Conservation (phyloP, 2,888 invertebrate genomes). For the Conchocele bisecta region DNA sequence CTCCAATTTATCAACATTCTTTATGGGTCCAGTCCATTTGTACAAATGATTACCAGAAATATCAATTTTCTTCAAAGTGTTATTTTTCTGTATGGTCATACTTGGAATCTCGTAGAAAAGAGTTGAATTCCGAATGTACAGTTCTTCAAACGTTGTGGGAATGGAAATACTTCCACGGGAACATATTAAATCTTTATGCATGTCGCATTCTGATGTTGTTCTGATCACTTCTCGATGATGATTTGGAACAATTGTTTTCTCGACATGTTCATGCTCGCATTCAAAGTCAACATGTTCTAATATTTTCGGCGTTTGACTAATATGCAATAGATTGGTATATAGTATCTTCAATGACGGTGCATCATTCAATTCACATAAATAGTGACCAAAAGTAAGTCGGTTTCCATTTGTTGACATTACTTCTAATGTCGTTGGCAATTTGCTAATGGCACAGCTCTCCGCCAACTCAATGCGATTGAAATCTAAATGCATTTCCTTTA, state of each 20-base stretch:
- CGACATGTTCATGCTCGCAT: neutral
- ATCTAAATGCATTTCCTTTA: conserved; percentile 23
- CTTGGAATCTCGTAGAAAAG: neutral
- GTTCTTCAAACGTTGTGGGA: neutral
- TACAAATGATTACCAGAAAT: neutral
- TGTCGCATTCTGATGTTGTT: neutral
- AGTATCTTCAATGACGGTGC: neutral
- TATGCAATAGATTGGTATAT: neutral
- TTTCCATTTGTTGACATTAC: conserved; percentile 31
- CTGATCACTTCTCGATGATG: neutral
- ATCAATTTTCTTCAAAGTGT: neutral
- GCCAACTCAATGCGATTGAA: conserved; percentile 25
- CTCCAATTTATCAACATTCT: conserved; percentile 15
- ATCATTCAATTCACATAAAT: conserved; percentile 30
- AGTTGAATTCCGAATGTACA: neutral
- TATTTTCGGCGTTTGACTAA: neutral
- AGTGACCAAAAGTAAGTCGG: conserved; percentile 36
- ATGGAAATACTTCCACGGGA: neutral
- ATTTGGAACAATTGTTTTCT: neutral
- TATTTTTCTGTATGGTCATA: neutral
- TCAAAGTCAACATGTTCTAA: too few relatives aligned
- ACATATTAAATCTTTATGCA: neutral
- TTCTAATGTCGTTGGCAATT: conserved; percentile 22
- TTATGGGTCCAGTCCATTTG: conserved; percentile 15
- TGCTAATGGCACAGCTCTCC: conserved; percentile 14